phyloP scores from a whole-genome alignment of 1,140 invertebrate genomes.

The Venturia canescens region DNA sequence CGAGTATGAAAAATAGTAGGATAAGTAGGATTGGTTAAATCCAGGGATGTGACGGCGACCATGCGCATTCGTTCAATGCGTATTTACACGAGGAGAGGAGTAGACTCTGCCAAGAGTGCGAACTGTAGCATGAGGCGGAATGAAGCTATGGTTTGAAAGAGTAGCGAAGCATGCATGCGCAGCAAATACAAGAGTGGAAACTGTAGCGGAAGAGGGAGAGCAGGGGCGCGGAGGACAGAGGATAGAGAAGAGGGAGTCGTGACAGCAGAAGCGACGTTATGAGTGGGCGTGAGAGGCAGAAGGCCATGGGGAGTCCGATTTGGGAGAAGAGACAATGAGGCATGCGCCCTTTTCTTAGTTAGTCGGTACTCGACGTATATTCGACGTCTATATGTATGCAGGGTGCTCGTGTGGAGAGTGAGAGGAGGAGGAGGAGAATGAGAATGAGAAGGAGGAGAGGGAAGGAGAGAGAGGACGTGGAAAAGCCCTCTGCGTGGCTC shows the following conservation, averaged over 20 bases:
- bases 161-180: not conserved
- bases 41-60: no score
- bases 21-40: no score
- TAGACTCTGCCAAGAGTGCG: no score
- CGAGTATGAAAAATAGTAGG: no score
- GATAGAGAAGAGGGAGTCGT: not conserved
- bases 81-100: no score
- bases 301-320: not conserved
- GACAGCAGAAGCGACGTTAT: not conserved
- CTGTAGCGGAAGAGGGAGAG: not conserved
- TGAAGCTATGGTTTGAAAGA: no score
- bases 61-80: no score
- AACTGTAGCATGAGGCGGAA: no score
- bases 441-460: not conserved
- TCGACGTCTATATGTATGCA: not conserved
- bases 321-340: not conserved
- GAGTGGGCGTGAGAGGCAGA: not conserved
- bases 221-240: not conserved
- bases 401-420: not conserved
- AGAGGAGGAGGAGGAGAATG: not conserved
- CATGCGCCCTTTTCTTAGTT: not conserved
- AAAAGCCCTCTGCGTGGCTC: not conserved
- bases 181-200: not conserved
- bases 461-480: constrained; percentile 3
- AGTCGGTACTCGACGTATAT: not conserved